Evolutionary conservation across 2,888 invertebrate genomes (phyloP), one percentile per base, ranked within the genome.

Genomic region (Homarus gammarus): DNA sequence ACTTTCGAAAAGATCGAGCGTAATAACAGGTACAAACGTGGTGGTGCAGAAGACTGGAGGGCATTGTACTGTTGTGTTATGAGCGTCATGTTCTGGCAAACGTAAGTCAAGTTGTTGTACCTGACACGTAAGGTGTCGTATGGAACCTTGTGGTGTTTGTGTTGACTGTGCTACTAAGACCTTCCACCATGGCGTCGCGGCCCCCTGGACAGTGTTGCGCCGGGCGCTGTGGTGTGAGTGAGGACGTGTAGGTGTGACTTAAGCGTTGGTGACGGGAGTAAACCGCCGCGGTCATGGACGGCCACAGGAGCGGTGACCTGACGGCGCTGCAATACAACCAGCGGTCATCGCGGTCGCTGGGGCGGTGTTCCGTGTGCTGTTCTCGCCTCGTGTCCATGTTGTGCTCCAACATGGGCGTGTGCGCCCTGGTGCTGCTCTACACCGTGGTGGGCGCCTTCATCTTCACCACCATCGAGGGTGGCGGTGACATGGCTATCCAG

Each of bases 361-460:
- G 75, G n/a, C 61, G 81, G 84, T 90, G 91, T 79, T 75, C 89
- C 2, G 40, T 75, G 27, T 91, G 91, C 84, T 91, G 92, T 78
- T 89, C 88, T 15, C 84, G 82, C 36, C 77, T 92, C 12, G 78
- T 86, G 18, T 70, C 84, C 3, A 86, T 89, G n/a, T 22, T 92
- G 56, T 92, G 92, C 49, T 91, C 91, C 51, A 99, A 99, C 95
- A 97, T 99, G 82, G 99, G 99, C 84, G 97, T 99, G 93, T 97
- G 98, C 93, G 96, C 97, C 91, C 95, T 99, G 90, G 99, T 99
- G 88, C 97, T 98, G 68, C 96, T 96, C 72, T 98, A 98, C 94
- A 97, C 97, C 85, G 97, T 98, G 89, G 96, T 97, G 92, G 98
- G 99, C 83, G 98, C 98, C 68, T 97, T 98, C 94, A 96, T 99